Evolutionary conservation across 2,113 vertebrate species (phyloP), one percentile per base, ranked within the genome.

Genomic region (Protobothrops mucrosquamatus): DNA sequence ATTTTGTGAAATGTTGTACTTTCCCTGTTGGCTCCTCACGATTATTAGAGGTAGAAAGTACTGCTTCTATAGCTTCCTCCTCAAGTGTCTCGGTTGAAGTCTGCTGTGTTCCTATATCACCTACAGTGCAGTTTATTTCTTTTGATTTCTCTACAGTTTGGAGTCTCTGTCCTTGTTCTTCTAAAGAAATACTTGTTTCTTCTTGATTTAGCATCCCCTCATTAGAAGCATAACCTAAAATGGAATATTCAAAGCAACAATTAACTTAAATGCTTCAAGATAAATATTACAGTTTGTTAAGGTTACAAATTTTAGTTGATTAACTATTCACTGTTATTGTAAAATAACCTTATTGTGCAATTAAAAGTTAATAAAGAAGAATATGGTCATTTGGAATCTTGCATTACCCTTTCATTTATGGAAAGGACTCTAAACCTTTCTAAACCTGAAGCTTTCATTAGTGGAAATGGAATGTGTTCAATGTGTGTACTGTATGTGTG

Each of bases 81-180:
- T 93, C 93, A 92, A 94, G 48, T 43, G 93, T 94, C 11, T 57
- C 34, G 0, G 34, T 91, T 46, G 91, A 69, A 95, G 92, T 95
- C n/a, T 94, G 89, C 18, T 93, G 95, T 46, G 20, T 57, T 95
- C 89, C 93, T 89, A 92, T 91, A 56, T 23, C 92, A 94, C 61
- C 94, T 92, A 88, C 43, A 64, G 39, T 87, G 93, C 34, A 89
- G 12, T 97, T 96, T 85, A 51, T 92, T 94, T 96, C 96, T 96
- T 92, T 95, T 92, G 29, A 91, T 54, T 81, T 92, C 91, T 39
- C 96, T 95, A 96, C 94, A 92, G 91, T 92, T 92, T 97, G 95
- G 87, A 92, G 92, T 43, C 85, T 94, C 12, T 26, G 94, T 57
- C 95, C 97, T 86, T 96, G 93, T 94, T 98, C 97, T 95, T 97